Evolutionary conservation across 1,140 invertebrate genomes (phyloP), one percentile per base, ranked within the genome.

Genomic region (Bombus impatiens): DNA sequence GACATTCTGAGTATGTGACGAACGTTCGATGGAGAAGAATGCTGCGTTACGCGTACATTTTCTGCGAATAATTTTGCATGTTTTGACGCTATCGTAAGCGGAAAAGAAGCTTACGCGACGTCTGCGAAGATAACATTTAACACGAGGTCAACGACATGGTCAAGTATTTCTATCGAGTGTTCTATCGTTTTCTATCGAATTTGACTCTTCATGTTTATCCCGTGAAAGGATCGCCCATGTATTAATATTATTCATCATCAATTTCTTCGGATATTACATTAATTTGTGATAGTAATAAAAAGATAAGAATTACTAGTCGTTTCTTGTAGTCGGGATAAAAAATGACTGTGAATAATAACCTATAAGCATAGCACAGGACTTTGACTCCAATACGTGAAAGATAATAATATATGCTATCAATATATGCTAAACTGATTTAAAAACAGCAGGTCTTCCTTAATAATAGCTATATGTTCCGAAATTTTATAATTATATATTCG

Each of bases 11-110:
- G 62, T 37, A 79, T n/a, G 22, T 35, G 42, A 57, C 40, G 40
- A 74, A 40, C 5, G 28, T 44, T 42, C n/a, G 28, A 62, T 5
- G 37, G n/a, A 57, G 37, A 32, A 25, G 22, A 28, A 59, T n/a
- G 22, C 37, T 40, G 28, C 35, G 68, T 78, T 67, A 42, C 6
- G 40, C 57, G 40, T 35, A 32, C 28, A 37, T 53, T 62, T 47
- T 25, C 18, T 0, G 28, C 13, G 82, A 87, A 84, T 87, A 87
- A 78, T 59, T 87, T 78, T 78, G 47, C 86, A 87, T 78, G 76
- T 62, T 84, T 87, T 42, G n/a, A 15, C 42, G 62, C 12, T 5
- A 2, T 15, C 2, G 9, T 9, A 18, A 37, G 44, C n/a, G 22
- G 13, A 28, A 57, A 75, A 75, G 57, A 75, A 74, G 57, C 37